Conservation (phyloP, 2,113 vertebrate genomes). For the Pristiophorus japonicus region DNA sequence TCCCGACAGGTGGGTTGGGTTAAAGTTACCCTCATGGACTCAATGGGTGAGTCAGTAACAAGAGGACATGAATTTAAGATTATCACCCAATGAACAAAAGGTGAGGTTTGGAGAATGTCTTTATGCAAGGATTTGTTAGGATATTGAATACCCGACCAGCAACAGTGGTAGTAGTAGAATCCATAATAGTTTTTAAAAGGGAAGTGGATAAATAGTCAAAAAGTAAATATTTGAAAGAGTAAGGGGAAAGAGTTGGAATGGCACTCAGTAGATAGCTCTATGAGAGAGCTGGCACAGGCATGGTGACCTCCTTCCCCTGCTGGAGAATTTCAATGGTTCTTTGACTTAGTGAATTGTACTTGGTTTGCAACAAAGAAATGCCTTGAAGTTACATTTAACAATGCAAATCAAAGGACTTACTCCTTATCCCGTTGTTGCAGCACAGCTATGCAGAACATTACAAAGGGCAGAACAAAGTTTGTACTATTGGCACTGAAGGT, state of each 20-base stretch:
- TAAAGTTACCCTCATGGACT: background rate
- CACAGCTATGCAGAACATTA: background rate
- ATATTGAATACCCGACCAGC: no score
- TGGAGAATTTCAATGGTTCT: background rate
- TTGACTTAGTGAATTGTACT: background rate
- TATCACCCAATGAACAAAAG: background rate
- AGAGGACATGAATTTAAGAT: background rate
- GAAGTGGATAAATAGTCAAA: background rate
- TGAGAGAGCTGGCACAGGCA: background rate
- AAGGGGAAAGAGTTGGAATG: background rate
- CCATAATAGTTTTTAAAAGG: background rate
- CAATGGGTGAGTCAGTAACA: background rate
- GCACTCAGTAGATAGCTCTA: background rate
- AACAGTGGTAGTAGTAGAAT: background rate
- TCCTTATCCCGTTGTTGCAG: background rate
- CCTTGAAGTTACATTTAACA: no score
- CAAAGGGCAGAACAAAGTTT: background rate
- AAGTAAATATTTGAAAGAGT: background rate
- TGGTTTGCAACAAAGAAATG: background rate
- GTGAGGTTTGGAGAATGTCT: background rate
- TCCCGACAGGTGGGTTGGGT: no score
- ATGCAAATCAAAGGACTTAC: background rate
- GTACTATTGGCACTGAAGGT: background rate
- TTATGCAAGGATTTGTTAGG: background rate
- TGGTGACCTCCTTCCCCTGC: background rate